Evolutionary conservation across 2,888 invertebrate species (phyloP), one percentile per base, ranked within the genome.

Genomic region (Timema cristinae): DNA sequence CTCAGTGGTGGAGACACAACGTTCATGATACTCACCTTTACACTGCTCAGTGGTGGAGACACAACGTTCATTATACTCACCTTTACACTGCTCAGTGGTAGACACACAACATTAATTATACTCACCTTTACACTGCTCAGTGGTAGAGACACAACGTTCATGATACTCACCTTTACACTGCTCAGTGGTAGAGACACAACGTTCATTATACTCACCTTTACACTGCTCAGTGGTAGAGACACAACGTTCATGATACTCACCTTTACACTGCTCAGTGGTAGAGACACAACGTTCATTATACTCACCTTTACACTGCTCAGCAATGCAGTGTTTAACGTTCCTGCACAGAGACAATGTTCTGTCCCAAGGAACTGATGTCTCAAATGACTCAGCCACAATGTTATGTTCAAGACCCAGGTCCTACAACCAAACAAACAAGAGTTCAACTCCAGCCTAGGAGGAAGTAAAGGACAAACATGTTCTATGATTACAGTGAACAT

Each of bases 311-410:
- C 86, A 85, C 76, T 88, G 87, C 66, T 83, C 82, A 0, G 85
- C 82, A 6, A 98, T 86, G 68, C 94, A 86, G 71, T 89, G 87
- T 81, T 98, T 98, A 7, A 98, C 97, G 84, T 96, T 96, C 70
- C 88, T 86, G 80, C 97, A 97, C 54, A 99, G 85, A 15, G 89
- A 84, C 50, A 91, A 83, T 11, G 95, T 90, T 70, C 93, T 89
- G 83, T 96, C 95, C 98, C 98, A 99, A 1, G 98, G 93, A 2
- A 97, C 97, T 0, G 98, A 98, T 0, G 99, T 99, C 84, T 99
- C 98, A 85, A 99, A 99, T 0, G 98, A 98, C 82, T 99, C 98
- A 0, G 97, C 93, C 2, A 98, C 90, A 16, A 97, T 88, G 76
- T 90, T 88, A 81, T 91, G 94, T 71, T 95, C 92, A 76, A 98